Base-by-base conservation (phyloP, 1,140 invertebrate species). In the Brachionus rotundiformis region DNA sequence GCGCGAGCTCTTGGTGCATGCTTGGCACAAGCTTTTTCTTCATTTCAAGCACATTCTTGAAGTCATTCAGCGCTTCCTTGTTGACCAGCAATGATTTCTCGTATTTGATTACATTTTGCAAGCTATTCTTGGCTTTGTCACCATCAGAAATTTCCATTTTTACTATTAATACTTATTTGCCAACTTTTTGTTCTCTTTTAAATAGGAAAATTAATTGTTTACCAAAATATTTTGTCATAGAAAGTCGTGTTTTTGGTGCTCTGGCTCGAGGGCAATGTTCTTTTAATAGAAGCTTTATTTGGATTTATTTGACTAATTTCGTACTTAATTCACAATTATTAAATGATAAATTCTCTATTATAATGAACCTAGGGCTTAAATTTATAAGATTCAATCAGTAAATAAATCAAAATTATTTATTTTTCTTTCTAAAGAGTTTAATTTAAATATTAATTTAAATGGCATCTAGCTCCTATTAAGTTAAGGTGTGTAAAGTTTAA, bases 61-160 rank as follows among this genome's bases (percentile, higher is more conserved):
- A 33, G 6, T 68, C 33, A 13, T 68, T 33, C 4, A 68, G 33
- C 10, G 27, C n/a, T 3, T 68, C 31, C 7, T 33, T 33, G 2
- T 10, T 13, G 19, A 68, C 36, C n/a, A 33, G 31, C 33, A 68
- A 33, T 36, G 29, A 36, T 33, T 68, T 33, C 16, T 68, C 63
- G 29, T 36, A 68, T 33, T 68, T 68, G 7, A 33, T n/a, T 19
- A 68, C 33, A 16, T n/a, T 33, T 33, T 33, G 13, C 33, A 68
- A 36, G 33, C 63, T 68, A n/a, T 31, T 33, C 16, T 68, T 36
- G 3, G 33, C 16, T 68, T 68, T 68, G 29, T 68, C 61, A n/a
- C 13, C 13, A n/a, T 63, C 61, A 29, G 25, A 63, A 63, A n/a
- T 33, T 29, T 27, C 61, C 61, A 63, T 63, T 63, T 63, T 63